phyloP scores from a whole-genome alignment of 2,888 invertebrate species.

The Serrognathus titanus region DNA sequence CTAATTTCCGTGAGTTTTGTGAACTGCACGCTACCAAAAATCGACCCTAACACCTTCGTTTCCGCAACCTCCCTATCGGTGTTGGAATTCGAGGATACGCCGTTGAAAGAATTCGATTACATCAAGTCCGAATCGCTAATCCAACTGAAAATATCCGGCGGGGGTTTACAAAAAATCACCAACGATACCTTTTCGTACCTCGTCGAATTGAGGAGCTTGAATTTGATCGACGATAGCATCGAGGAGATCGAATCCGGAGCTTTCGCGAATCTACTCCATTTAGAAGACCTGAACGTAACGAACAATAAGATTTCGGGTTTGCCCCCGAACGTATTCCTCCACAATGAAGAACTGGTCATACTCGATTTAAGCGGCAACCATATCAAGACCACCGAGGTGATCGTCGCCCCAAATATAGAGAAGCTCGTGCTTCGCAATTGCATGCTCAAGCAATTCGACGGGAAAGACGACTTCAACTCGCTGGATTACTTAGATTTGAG shows the following conservation, averaged over 20 bases:
- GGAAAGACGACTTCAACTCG: conserved; percentile 61
- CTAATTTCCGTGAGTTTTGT: conserved; percentile 68
- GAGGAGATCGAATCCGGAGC: conserved; percentile 57
- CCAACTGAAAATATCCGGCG: conserved; percentile 52
- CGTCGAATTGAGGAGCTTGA: conserved; percentile 64
- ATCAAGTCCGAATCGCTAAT: conserved; percentile 22
- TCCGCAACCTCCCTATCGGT: conserved; percentile 63
- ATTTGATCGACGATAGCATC: conserved; percentile 66
- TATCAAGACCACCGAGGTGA: conserved; percentile 59
- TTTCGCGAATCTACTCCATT: conserved; percentile 60
- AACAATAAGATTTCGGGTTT: conserved; percentile 64
- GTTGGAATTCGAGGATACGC: conserved; percentile 50
- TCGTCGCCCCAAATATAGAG: conserved; percentile 61
- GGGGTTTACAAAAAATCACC: conserved; percentile 63
- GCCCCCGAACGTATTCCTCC: conserved; percentile 62
- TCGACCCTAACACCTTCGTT: conserved; percentile 68
- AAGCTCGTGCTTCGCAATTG: conserved; percentile 69
- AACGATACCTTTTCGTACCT: conserved; percentile 59
- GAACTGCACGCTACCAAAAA: conserved; percentile 61
- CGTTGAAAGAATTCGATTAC: conserved; percentile 26
- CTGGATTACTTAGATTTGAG: conserved; percentile 66
- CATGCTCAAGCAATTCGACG: conserved; percentile 61
- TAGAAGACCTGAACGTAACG: conserved; percentile 71
- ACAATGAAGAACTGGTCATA: conserved; percentile 63
- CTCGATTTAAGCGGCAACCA: conserved; percentile 69